Evolutionary conservation across 64 coral and sea anemone species (phyloP).

Genomic region (Platygyra sinensis): DNA sequence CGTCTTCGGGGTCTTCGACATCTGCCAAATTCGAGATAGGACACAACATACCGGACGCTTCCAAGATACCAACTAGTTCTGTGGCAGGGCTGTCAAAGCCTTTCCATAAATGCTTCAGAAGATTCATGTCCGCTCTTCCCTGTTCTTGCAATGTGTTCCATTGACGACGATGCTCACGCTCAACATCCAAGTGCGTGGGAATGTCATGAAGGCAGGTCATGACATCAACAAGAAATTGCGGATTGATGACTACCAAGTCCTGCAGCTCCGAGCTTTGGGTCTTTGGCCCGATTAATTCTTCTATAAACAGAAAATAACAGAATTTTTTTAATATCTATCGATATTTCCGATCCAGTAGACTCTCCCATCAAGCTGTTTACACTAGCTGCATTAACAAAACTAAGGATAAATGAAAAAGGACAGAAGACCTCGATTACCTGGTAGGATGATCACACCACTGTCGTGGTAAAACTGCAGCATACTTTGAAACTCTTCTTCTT

Average conservation of each 20-base stretch:
- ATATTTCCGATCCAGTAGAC: no score
- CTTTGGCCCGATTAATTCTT: constrained; percentile 39
- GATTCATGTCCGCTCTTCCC: not conserved
- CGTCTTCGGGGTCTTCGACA: not conserved
- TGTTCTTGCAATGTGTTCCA: constrained; percentile 43
- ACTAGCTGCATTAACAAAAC: no score
- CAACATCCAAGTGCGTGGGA: constrained; percentile 40
- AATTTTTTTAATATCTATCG: no score
- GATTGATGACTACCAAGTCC: constrained; percentile 63
- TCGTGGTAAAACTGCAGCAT: constrained; percentile 85
- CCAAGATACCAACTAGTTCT: constrained; percentile 27
- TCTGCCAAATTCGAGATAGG: not conserved
- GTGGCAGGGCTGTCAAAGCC: not conserved
- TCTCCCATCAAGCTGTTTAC: no score
- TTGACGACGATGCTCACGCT: constrained; percentile 30
- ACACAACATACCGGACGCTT: constrained; percentile 29
- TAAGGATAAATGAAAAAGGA: no score
- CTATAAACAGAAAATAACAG: constrained; percentile 15
- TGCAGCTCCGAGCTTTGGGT: constrained; percentile 14
- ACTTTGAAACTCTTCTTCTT: constrained; percentile 53
- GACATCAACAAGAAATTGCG: constrained; percentile 74
- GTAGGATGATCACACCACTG: constrained; percentile 73
- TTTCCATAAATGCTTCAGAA: constrained; percentile 61
- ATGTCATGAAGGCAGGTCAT: constrained; percentile 76
- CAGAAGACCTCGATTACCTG: constrained; percentile 31